Percentiles rank a stretch among this genome's conserved stretches.
Evolutionary conservation across 2,888 invertebrate genomes (phyloP).

Genomic region (Scrobipalpa costella): DNA sequence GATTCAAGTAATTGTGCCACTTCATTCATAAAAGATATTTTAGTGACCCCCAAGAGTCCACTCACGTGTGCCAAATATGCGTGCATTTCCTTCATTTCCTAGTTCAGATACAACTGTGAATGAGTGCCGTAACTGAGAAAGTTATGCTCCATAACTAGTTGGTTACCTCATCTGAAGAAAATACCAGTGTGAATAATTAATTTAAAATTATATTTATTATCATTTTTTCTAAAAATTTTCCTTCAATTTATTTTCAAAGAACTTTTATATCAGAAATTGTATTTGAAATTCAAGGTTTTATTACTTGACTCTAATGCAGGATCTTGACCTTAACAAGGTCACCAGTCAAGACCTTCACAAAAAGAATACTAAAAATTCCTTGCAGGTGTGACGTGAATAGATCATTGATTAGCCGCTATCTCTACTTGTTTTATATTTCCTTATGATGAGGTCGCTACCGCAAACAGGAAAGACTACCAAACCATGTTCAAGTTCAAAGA

Average conservation of each 20-base stretch:
- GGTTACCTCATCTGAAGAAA: conserved; percentile 6
- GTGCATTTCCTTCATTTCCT: not conserved
- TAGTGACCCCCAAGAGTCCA: not conserved
- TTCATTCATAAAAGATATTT: too few species aligned
- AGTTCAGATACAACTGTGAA: not conserved
- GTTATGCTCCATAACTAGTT: conserved; percentile 1
- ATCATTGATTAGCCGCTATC: not conserved
- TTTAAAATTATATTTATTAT: not conserved
- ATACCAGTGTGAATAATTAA: not conserved
- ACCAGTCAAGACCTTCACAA: not conserved
- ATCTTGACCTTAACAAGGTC: not conserved
- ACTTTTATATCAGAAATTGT: not conserved
- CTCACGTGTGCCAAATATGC: not conserved
- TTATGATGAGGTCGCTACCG: not conserved
- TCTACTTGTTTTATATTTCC: not conserved
- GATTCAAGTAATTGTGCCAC: too few species aligned
- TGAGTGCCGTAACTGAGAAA: not conserved
- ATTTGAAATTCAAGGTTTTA: not conserved
- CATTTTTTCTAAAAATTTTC: not conserved
- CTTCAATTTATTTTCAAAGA: not conserved
- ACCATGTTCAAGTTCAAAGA: conserved; percentile 11
- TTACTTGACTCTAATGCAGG: not conserved
- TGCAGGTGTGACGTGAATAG: not conserved
- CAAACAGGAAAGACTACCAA: not conserved
- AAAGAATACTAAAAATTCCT: not conserved